Percentiles rank a stretch among this genome's conserved stretches.
Conservation (phyloP, 2,888 invertebrate species). For the Cryptus viduatorius region DNA sequence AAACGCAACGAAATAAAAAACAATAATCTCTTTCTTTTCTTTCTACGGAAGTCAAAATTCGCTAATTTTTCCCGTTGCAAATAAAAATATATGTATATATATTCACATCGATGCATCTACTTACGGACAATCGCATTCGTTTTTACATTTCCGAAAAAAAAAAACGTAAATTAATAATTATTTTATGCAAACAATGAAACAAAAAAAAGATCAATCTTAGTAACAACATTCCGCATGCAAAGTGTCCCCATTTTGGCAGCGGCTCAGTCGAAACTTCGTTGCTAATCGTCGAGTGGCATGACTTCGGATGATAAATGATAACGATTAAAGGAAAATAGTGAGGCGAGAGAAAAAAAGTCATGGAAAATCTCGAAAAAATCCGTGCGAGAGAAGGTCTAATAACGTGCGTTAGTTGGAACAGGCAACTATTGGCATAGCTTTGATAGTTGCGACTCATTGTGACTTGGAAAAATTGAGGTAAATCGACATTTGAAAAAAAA, state of each 20-base stretch:
- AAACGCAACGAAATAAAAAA: background rate
- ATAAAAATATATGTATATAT: background rate
- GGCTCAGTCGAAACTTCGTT: slow-evolving; percentile 11
- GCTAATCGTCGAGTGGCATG: slow-evolving; percentile 14
- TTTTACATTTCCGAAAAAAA: slow-evolving; percentile 26
- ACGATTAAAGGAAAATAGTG: slow-evolving; percentile 14
- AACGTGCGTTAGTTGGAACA: background rate
- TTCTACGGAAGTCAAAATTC: slow-evolving; percentile 6
- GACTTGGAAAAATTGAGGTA: background rate
- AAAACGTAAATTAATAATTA: slow-evolving; percentile 6
- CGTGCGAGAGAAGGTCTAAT: background rate
- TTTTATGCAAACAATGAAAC: background rate
- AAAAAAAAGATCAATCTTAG: slow-evolving; percentile 14
- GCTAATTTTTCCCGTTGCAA: background rate
- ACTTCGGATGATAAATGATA: slow-evolving; percentile 1
- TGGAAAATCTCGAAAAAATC: background rate
- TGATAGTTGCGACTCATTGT: background rate
- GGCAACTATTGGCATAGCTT: background rate
- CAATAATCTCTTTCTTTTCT: background rate
- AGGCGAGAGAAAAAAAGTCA: background rate
- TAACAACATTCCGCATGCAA: slow-evolving; percentile 58
- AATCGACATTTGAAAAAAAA: background rate
- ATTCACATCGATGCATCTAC: slow-evolving; percentile 46
- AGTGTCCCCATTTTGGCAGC: slow-evolving; percentile 26
- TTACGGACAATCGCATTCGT: slow-evolving; percentile 49